Base-by-base conservation (phyloP, 2,797 vertebrate genomes). In the Semotilus atromaculatus region DNA sequence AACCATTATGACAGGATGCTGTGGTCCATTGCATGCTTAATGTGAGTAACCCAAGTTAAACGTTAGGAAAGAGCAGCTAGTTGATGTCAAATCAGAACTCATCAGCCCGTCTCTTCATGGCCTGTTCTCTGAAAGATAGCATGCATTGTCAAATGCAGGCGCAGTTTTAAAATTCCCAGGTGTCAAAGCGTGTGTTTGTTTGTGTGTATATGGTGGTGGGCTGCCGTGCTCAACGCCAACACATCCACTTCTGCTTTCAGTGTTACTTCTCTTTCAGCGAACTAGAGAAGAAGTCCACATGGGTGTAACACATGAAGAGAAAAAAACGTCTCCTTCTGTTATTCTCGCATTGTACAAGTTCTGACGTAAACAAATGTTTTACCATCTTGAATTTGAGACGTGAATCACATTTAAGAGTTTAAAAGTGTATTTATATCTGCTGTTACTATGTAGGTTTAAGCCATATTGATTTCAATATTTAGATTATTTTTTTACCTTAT, bases 211-310 rank as follows among this genome's bases (percentile, higher is more conserved):
- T 76, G 60, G 31, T 40, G 91, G 91, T 93, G 92, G 90, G 81
- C 85, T 91, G 81, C 38, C 36, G 48, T 86, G 88, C 82, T 40
- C 4, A 84, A 64, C 34, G 31, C 75, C 80, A 84, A 40, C 31
- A 9, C 31, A 71, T 71, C 86, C 72, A 88, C 93, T 94, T 96
- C 94, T 94, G 91, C 93, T 94, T 95, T 95, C 89, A 81, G 53
- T 53, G 68, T 74, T 55, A 95, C 94, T 95, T 95, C 94, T 93
- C 91, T 91, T 90, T 94, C 93, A 85, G 86, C 77, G 83, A 94
- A 87, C 88, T 79, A 74, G 72, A 90, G 92, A 88, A 93, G 91
- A 92, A 92, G 92, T 93, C 88, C 88, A 85, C 74, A 80, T 76
- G 81, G 81, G 73, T 89, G 88, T 84, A 85, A 83, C 1, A 45